Evolutionary conservation across 2,888 invertebrate genomes (phyloP).

Genomic region (Siphlonurus alternatus): DNA sequence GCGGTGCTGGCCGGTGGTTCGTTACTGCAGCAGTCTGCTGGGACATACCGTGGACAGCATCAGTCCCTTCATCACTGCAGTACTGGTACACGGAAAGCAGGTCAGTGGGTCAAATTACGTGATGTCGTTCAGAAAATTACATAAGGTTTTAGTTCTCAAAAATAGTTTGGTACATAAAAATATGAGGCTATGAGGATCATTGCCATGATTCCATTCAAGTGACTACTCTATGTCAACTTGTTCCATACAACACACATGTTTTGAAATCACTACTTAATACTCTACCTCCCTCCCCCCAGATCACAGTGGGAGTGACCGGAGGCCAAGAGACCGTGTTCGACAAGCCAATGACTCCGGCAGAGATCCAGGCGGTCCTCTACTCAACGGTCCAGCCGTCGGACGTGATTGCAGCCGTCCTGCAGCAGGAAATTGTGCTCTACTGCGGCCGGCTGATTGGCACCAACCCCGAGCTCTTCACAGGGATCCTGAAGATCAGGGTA

Average conservation of each 20-base stretch:
- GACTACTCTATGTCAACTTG: too few relatives aligned
- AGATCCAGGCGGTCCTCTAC: constrained; percentile 87
- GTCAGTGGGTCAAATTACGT: constrained; percentile 27
- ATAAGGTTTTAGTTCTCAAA: background rate
- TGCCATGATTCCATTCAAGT: too few relatives aligned
- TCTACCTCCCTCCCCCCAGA: too few relatives aligned
- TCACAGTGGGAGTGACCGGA: constrained; percentile 88
- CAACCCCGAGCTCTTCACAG: constrained; percentile 84
- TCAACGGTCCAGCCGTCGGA: constrained; percentile 77
- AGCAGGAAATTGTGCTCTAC: constrained; percentile 85
- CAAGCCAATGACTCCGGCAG: constrained; percentile 92
- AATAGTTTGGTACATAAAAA: too few relatives aligned
- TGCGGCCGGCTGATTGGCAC: constrained; percentile 87
- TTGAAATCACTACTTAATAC: too few relatives aligned
- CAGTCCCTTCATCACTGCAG: constrained; percentile 94
- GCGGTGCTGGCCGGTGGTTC: constrained; percentile 81
- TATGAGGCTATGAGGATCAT: too few relatives aligned
- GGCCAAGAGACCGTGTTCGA: constrained; percentile 93
- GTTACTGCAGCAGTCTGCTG: constrained; percentile 86
- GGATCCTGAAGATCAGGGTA: constrained; percentile 67
- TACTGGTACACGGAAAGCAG: constrained; percentile 95
- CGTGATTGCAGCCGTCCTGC: constrained; percentile 79
- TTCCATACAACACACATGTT: too few relatives aligned
- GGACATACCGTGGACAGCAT: constrained; percentile 94
- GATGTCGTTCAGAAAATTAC: background rate